A percentile compares a stretch with the other conserved stretches of the same genome.
Conservation (phyloP, 2,113 vertebrate species). For the Psettodes erumei region DNA sequence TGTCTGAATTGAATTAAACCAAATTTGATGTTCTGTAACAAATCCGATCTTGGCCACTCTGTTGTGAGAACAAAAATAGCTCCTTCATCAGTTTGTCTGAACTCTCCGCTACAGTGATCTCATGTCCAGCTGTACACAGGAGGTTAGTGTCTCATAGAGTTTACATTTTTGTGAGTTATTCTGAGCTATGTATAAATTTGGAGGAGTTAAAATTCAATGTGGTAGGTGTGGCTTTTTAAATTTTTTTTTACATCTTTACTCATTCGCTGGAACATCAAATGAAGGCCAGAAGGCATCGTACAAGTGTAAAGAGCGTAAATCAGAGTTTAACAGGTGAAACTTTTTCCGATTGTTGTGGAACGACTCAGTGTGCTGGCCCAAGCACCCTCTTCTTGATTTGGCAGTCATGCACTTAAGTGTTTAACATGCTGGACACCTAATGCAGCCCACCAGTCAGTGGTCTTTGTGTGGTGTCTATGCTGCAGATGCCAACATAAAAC, state of each 20-base stretch:
- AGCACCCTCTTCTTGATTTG: not conserved
- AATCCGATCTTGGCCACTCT: not conserved
- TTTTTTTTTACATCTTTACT: not conserved
- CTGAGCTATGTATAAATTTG: not conserved
- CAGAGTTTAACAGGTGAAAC: not conserved
- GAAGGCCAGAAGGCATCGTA: not conserved
- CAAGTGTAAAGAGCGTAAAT: not conserved
- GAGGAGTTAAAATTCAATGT: not conserved
- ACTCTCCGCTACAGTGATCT: not conserved
- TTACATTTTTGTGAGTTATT: not conserved
- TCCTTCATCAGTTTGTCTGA: no score
- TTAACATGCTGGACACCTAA: not conserved
- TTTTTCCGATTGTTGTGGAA: not conserved
- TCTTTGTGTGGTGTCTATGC: slow-evolving; percentile 28
- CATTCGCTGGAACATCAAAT: not conserved
- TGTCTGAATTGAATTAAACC: not conserved
- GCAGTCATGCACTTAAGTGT: no score
- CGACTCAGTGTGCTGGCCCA: not conserved
- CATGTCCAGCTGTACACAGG: not conserved
- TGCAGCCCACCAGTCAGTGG: not conserved
- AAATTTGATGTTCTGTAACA: accelerated
- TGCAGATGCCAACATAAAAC: no score
- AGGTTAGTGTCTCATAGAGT: not conserved
- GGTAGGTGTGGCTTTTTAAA: not conserved
- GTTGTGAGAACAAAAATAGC: not conserved